These are phyloP conservation scores for Paraescarpia echinospica DNA, from an alignment of 1,140 invertebrate species.

Conservation along the genomic window DNA sequence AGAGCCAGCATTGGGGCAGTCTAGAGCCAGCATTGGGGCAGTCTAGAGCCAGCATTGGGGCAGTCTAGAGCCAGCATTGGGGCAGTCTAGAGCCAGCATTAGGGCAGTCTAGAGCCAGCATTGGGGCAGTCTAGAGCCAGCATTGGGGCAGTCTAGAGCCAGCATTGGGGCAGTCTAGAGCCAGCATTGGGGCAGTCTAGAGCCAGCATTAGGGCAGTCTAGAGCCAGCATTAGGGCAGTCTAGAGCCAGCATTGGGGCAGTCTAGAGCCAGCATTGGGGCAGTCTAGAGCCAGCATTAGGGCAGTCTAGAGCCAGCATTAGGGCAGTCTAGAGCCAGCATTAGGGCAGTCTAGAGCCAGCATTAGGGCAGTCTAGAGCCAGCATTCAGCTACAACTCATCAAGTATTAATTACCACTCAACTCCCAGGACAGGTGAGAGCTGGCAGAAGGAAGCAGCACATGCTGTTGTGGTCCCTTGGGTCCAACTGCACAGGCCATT, in stretches of 20 bases:
- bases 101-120: background rate
- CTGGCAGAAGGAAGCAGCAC: background rate
- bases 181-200: background rate
- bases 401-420: slow-evolving; percentile 20
- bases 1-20: background rate
- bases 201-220: background rate
- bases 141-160: background rate
- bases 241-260: background rate
- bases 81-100: background rate
- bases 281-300: background rate
- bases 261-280: background rate
- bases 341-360: background rate
- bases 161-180: no score
- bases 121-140: no score
- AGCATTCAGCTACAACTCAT: background rate
- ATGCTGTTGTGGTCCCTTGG: background rate
- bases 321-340: no score
- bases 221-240: background rate
- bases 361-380: background rate
- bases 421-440: slow-evolving; percentile 39
- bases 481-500: background rate
- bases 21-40: background rate
- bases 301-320: no score
- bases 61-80: background rate
- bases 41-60: background rate